Conservation (phyloP, 2,797 vertebrate genomes). For the Antennarius maculatus region DNA sequence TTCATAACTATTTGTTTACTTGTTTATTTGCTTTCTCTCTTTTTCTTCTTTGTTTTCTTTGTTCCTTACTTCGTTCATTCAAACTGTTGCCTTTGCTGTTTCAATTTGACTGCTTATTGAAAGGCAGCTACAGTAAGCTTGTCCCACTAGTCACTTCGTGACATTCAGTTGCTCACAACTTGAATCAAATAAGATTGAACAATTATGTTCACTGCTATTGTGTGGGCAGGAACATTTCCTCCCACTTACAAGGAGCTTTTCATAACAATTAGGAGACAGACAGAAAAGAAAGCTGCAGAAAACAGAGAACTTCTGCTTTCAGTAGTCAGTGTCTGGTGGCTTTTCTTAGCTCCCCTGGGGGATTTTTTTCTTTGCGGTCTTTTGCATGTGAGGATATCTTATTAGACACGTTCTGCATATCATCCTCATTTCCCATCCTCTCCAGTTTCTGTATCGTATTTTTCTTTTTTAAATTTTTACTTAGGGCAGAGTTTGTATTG, state of each 20-base stretch:
- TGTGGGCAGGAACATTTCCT: constrained; percentile 50
- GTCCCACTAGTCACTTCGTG: constrained; percentile 18
- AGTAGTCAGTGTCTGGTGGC: constrained; percentile 5
- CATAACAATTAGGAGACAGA: constrained; percentile 42
- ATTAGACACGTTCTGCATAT: constrained; percentile 46
- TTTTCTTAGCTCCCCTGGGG: constrained; percentile 4
- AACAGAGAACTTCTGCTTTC: constrained; percentile 3
- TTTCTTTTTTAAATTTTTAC: constrained; percentile 31
- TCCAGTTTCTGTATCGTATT: constrained; percentile 62
- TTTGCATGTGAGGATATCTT: constrained; percentile 16
- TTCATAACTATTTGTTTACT: too few relatives aligned
- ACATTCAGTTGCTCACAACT: constrained; percentile 21
- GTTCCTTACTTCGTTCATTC: constrained; percentile 10
- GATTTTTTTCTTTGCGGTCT: constrained; percentile 7
- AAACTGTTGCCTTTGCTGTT: constrained; percentile 28
- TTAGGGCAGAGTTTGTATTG: constrained; percentile 9
- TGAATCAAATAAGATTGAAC: constrained; percentile 32
- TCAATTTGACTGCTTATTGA: constrained; percentile 31
- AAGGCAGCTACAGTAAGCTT: constrained; percentile 19
- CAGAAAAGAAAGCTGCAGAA: constrained; percentile 3
- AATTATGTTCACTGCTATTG: constrained; percentile 17
- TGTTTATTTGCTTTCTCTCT: too few relatives aligned
- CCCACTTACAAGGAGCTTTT: constrained; percentile 50
- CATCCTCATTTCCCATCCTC: constrained; percentile 30
- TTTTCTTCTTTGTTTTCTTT: neutral